Percentiles rank a stretch among this genome's conserved stretches.
phyloP scores from a whole-genome alignment of 2,888 invertebrate species.

The Zhengitettix transpicula region DNA sequence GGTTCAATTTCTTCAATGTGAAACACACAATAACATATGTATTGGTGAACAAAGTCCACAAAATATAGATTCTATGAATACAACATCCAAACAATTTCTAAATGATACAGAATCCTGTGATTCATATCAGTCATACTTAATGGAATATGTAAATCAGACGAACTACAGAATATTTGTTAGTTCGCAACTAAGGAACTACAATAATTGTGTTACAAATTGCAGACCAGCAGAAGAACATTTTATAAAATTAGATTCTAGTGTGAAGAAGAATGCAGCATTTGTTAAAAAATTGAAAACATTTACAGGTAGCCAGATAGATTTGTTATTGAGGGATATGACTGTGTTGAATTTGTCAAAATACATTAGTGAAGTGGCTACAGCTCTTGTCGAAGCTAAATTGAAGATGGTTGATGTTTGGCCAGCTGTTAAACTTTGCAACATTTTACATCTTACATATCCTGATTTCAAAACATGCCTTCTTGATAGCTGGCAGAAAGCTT shows the following conservation, averaged over 20 bases:
- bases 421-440: conserved; percentile 73
- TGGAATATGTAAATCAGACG: background rate
- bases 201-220: background rate
- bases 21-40: no score
- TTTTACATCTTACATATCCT: conserved; percentile 74
- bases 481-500: conserved; percentile 83
- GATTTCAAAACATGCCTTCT: conserved; percentile 79
- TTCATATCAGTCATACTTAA: background rate
- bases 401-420: conserved; percentile 89
- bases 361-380: conserved; percentile 84
- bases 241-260: conserved; percentile 78
- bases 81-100: no score
- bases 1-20: no score
- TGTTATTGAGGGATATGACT: conserved; percentile 68
- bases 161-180: background rate
- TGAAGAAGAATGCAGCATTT: conserved; percentile 95
- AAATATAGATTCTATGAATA: no score
- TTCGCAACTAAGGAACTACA: background rate
- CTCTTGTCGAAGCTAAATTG: conserved; percentile 82
- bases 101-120: no score
- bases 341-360: conserved; percentile 89
- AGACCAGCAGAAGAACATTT: conserved; percentile 69
- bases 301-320: conserved; percentile 65
- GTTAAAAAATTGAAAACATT: conserved; percentile 90
- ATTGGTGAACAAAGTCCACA: no score